These are phyloP conservation scores for Zhengitettix transpicula DNA, from an alignment of 2,888 invertebrate genomes.

Conservation along the genomic window DNA sequence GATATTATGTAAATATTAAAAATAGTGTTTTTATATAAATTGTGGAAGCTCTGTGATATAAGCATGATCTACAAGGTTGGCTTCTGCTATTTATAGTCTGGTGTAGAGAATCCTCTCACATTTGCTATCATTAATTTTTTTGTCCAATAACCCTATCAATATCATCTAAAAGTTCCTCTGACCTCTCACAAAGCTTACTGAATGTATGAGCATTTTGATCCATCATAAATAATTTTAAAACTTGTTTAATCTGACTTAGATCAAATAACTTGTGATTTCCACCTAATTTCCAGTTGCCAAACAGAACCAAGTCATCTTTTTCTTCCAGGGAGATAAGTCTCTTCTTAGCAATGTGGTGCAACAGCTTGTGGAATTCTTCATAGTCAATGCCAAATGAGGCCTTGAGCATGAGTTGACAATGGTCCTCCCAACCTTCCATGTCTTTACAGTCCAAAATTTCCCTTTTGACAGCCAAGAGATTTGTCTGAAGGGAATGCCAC, in stretches of 20 bases:
- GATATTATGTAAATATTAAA: too few relatives aligned
- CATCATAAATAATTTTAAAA: constrained; percentile 18
- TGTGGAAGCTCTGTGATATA: too few relatives aligned
- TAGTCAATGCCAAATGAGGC: constrained; percentile 65
- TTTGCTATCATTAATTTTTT: background rate
- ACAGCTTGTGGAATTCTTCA: constrained; percentile 45
- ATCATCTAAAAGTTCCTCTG: background rate
- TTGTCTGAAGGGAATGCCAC: constrained; percentile 48
- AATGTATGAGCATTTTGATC: constrained; percentile 2
- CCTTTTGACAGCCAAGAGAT: constrained; percentile 47
- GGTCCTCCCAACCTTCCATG: constrained; percentile 53
- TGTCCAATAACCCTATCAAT: background rate
- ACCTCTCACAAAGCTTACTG: background rate
- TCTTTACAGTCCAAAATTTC: constrained; percentile 66
- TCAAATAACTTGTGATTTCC: constrained; percentile 31
- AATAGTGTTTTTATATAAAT: too few relatives aligned
- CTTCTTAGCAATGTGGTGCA: constrained; percentile 43
- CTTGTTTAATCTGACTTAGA: constrained; percentile 26
- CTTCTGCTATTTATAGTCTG: too few relatives aligned
- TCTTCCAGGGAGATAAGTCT: constrained; percentile 33
- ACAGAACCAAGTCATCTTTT: constrained; percentile 20
- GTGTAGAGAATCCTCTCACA: too few relatives aligned
- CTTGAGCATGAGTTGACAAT: constrained; percentile 69
- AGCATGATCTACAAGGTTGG: too few relatives aligned
- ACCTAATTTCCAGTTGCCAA: constrained; percentile 28